A percentile compares a stretch with the other conserved stretches of the same genome.
Evolutionary conservation across 2,888 invertebrate genomes (phyloP).

Genomic region (Ariolimax columbianus): DNA sequence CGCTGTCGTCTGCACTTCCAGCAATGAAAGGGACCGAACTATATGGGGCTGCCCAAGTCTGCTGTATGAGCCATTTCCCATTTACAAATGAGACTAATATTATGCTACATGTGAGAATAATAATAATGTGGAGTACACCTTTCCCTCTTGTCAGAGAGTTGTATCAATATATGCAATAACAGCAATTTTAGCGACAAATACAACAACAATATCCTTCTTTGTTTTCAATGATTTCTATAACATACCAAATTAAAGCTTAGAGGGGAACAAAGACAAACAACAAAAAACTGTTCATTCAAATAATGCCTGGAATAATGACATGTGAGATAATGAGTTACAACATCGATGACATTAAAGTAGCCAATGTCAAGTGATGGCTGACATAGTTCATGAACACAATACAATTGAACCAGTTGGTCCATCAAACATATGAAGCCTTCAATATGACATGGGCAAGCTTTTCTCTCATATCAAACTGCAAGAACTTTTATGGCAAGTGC

Average conservation of each 20-base stretch:
- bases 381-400: neutral
- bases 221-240: neutral
- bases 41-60: too few relatives aligned
- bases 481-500: too few relatives aligned
- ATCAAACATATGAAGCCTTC: too few relatives aligned
- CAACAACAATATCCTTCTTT: neutral
- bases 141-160: neutral
- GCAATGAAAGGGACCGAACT: too few relatives aligned
- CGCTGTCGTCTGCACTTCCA: too few relatives aligned
- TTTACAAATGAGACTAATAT: too few relatives aligned
- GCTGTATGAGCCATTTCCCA: too few relatives aligned
- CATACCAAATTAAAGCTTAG: slow-evolving; percentile 22
- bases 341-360: neutral
- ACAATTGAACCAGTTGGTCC: too few relatives aligned
- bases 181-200: neutral
- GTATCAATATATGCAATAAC: neutral
- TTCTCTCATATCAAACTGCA: too few relatives aligned
- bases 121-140: neutral
- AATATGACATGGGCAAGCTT: too few relatives aligned
- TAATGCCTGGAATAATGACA: slow-evolving; percentile 24
- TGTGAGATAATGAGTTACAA: neutral
- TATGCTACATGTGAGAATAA: too few relatives aligned
- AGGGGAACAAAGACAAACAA: neutral
- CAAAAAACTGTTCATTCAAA: neutral
- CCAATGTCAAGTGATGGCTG: neutral